Percentiles rank a stretch among this genome's conserved stretches.
phyloP scores from a whole-genome alignment of 1,140 invertebrate genomes.

The Parasteatoda tepidariorum region DNA sequence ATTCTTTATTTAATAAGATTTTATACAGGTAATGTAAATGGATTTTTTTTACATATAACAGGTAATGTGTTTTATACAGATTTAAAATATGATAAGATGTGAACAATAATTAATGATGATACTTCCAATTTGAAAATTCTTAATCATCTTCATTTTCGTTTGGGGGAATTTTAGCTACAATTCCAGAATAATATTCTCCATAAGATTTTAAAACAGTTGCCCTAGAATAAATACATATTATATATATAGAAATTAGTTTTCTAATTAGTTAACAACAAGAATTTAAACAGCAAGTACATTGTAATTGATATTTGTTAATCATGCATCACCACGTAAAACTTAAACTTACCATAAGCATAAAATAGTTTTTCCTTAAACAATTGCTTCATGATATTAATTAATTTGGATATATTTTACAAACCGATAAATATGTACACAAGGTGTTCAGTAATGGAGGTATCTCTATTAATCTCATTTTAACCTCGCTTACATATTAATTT shows the following conservation, averaged over 20 bases:
- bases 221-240: background rate
- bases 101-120: background rate
- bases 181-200: conserved; percentile 37
- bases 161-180: conserved; percentile 40
- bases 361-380: background rate
- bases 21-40: too few relatives aligned
- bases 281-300: background rate
- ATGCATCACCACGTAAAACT: background rate
- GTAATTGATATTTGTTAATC: background rate
- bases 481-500: too few relatives aligned
- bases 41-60: too few relatives aligned
- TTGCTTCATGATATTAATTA: background rate
- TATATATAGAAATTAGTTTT: background rate
- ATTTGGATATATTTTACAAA: too few relatives aligned
- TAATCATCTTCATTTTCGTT: conserved; percentile 15
- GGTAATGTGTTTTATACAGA: too few relatives aligned
- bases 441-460: too few relatives aligned
- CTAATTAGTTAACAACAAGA: background rate
- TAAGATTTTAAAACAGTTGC: conserved; percentile 37
- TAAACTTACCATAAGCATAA: background rate
- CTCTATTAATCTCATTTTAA: too few relatives aligned
- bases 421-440: too few relatives aligned
- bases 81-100: too few relatives aligned
- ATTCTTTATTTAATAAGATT: too few relatives aligned
- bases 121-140: background rate